A percentile compares a stretch with the other conserved stretches of the same genome.
Conservation (phyloP, 2,797 vertebrate genomes). For the Gephyroberyx darwinii region DNA sequence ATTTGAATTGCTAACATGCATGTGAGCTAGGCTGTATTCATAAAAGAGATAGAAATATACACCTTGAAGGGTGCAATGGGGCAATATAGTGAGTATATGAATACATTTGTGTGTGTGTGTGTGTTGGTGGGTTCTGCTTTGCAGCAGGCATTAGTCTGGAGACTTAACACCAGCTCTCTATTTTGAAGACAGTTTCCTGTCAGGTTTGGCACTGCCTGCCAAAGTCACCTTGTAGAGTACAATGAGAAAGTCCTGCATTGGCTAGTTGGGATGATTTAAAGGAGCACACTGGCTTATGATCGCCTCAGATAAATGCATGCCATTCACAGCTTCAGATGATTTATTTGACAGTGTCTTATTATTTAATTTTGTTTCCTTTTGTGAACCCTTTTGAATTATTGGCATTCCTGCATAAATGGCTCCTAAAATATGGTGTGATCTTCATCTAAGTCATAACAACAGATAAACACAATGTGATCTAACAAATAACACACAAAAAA, state of each 20-base stretch:
- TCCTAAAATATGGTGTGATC: too few species aligned
- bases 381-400: too few species aligned
- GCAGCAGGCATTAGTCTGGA: not conserved
- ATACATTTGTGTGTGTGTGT: constrained; percentile 21
- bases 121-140: not conserved
- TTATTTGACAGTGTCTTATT: constrained; percentile 15
- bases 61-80: constrained; percentile 5
- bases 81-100: constrained; percentile 4
- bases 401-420: too few species aligned
- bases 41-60: constrained; percentile 3
- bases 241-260: not conserved
- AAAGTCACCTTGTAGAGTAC: constrained; percentile 28
- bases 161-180: constrained; percentile 7
- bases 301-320: not conserved
- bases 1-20: constrained; percentile 23
- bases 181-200: constrained; percentile 1
- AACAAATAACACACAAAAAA: too few species aligned
- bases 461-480: too few species aligned
- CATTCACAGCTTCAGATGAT: constrained; percentile 1
- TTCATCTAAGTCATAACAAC: too few species aligned
- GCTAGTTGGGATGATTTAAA: constrained; percentile 15
- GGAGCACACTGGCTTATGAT: not conserved
- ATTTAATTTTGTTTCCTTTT: not conserved
- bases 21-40: not conserved
- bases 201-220: constrained; percentile 1